Percentiles rank a stretch among this genome's conserved stretches.
Conservation (phyloP, 2,113 vertebrate species). For the Pedionomus torquatus region DNA sequence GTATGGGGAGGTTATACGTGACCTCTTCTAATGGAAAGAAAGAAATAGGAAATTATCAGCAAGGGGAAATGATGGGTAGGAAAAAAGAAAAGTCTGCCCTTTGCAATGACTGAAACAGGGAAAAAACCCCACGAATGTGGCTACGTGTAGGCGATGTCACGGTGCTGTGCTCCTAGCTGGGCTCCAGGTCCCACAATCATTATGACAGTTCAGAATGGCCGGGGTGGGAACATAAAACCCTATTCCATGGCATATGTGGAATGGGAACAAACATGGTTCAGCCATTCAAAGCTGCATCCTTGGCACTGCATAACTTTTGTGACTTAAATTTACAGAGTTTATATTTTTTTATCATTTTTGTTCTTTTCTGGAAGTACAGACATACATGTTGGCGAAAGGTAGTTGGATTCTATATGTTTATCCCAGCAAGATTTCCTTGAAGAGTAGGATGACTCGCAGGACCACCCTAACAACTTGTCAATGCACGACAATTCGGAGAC, state of each 20-base stretch:
- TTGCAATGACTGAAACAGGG: neutral
- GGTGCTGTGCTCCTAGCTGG: neutral
- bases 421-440: neutral
- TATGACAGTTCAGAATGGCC: neutral
- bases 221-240: neutral
- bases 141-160: neutral
- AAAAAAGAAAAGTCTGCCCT: neutral
- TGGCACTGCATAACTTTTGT: neutral
- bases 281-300: neutral
- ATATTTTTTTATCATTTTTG: neutral
- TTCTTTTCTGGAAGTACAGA: neutral
- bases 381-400: neutral
- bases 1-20: neutral
- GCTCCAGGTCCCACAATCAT: neutral
- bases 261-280: neutral
- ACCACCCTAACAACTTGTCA: neutral
- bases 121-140: neutral
- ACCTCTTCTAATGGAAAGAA: neutral
- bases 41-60: neutral
- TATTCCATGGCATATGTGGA: rapidly evolving
- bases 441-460: neutral
- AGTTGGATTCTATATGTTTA: neutral
- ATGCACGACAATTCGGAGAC: neutral
- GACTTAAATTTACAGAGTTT: neutral
- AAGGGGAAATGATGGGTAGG: neutral